These are phyloP conservation scores for Notolepis coatsorum DNA, from an alignment of 2,797 vertebrate species.

Conservation along the genomic window DNA sequence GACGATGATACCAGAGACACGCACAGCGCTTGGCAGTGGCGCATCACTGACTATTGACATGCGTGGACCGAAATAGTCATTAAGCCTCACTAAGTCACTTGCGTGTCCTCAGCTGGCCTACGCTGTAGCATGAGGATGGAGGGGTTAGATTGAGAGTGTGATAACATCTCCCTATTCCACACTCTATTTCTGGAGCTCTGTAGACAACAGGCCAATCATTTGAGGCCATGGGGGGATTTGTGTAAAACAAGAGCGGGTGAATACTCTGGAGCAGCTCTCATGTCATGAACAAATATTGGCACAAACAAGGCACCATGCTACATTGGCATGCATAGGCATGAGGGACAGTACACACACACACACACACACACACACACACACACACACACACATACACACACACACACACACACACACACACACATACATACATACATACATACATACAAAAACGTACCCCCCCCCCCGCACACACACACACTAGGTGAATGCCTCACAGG, in stretches of 20 bases:
- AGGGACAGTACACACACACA: background rate
- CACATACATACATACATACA: background rate
- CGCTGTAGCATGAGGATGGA: slow-evolving; percentile 58
- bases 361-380: slow-evolving; percentile 1
- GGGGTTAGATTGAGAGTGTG: slow-evolving; percentile 74
- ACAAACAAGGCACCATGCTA: slow-evolving; percentile 7
- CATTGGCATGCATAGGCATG: background rate
- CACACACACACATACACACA: background rate
- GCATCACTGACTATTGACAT: slow-evolving; percentile 19
- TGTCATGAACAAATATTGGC: slow-evolving; percentile 63
- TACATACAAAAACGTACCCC: too few species aligned
- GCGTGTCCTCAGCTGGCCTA: slow-evolving; percentile 64
- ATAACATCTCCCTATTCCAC: slow-evolving; percentile 57
- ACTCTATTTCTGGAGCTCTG: slow-evolving; percentile 70
- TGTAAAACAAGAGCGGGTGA: slow-evolving; percentile 66
- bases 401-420: background rate
- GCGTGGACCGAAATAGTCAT: slow-evolving; percentile 50
- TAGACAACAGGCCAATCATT: slow-evolving; percentile 67
- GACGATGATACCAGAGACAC: slow-evolving; percentile 22
- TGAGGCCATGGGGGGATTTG: slow-evolving; percentile 67
- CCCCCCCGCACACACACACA: background rate
- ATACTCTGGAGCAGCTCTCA: slow-evolving; percentile 54
- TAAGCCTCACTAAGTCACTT: slow-evolving; percentile 55
- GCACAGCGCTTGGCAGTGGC: slow-evolving; percentile 20
- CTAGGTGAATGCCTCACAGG: slow-evolving; percentile 3